These are phyloP conservation scores for Allygus modestus DNA, from an alignment of 2,888 invertebrate genomes.

Conservation along the genomic window DNA sequence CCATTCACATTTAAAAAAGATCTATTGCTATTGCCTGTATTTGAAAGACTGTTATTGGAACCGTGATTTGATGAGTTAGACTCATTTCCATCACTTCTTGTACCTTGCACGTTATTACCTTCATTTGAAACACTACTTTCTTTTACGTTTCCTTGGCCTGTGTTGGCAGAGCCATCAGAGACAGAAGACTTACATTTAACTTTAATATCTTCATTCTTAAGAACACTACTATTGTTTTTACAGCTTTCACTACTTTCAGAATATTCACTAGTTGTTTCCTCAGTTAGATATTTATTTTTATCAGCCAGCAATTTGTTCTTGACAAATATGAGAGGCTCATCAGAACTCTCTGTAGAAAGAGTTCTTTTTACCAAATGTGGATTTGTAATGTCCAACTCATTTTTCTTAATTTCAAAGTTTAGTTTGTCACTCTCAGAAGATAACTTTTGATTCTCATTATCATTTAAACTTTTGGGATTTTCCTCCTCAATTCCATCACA, in stretches of 20 bases:
- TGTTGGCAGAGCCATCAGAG: not conserved
- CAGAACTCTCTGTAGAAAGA: conserved; percentile 38
- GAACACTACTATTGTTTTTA: not conserved
- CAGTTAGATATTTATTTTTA: not conserved
- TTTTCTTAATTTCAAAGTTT: not conserved
- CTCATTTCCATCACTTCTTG: conserved; percentile 3
- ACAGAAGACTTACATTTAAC: not conserved
- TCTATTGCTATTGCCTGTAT: conserved; percentile 7
- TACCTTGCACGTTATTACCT: not conserved
- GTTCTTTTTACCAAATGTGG: conserved; percentile 2
- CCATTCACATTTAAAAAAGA: not conserved
- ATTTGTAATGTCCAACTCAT: not conserved
- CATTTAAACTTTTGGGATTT: not conserved
- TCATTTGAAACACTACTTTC: conserved; percentile 4
- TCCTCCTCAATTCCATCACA: not conserved
- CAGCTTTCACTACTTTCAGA: not conserved
- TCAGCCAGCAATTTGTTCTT: conserved; percentile 30
- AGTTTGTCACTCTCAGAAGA: not conserved
- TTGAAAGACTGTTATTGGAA: not conserved
- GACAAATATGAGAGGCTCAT: conserved; percentile 20
- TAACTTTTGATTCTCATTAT: not conserved
- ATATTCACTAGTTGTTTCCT: not conserved
- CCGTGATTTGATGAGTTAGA: not conserved
- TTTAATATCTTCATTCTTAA: not conserved
- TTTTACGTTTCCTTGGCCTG: not conserved